These are phyloP conservation scores for Trematocara zebra DNA, from an alignment of 2,113 vertebrate genomes.

Conservation along the genomic window DNA sequence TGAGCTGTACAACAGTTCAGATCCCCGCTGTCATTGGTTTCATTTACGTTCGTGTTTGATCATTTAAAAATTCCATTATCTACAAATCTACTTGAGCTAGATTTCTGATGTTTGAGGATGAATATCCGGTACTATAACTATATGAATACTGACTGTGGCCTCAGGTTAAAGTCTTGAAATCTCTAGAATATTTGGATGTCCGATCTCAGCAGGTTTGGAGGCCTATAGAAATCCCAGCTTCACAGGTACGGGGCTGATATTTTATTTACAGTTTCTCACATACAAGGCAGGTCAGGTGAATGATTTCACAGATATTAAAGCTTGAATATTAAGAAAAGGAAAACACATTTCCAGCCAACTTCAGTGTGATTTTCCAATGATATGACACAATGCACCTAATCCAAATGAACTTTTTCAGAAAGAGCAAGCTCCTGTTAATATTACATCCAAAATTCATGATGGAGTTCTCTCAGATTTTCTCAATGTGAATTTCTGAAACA, in stretches of 20 bases:
- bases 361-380: background rate
- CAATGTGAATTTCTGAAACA: background rate
- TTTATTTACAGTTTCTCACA: background rate
- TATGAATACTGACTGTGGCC: background rate
- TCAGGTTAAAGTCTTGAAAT: background rate
- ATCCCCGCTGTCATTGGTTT: background rate
- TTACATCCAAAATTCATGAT: background rate
- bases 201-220: background rate
- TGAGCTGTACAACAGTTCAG: background rate
- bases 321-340: background rate
- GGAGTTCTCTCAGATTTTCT: background rate
- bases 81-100: background rate
- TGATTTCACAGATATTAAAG: background rate
- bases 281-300: too few species aligned
- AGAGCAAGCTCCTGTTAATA: background rate
- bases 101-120: background rate
- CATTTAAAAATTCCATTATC: background rate
- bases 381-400: background rate
- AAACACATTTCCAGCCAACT: background rate
- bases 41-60: background rate
- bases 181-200: background rate
- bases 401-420: background rate
- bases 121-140: background rate
- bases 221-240: background rate
- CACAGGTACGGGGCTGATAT: background rate